Base-by-base conservation (phyloP, 2,888 invertebrate species). In the Drosophila flavopinicola region DNA sequence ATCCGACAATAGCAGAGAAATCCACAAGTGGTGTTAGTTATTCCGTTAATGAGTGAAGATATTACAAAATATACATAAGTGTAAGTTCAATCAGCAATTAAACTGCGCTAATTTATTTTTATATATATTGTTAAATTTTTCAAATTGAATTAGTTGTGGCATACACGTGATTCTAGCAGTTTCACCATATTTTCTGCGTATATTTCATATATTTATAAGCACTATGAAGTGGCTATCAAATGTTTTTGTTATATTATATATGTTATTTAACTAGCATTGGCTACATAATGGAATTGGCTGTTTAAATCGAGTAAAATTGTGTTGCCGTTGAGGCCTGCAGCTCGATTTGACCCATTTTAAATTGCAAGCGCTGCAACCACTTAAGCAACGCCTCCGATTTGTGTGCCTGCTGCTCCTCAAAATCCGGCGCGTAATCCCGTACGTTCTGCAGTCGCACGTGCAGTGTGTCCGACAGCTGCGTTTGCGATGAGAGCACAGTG, bases 341-440 rank as follows among this genome's bases (percentile, higher is more conserved):
- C 92, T 99, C 99, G 52, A 98, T 96, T 92, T 99, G 99, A 4
- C 98, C 98, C 95, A 99, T 98, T 93, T 99, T 99, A 90, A 99
- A 98, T 90, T 99, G 97, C 65, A 99, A 93, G 45, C 98, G 93
- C 91, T 98, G 97, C 54, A 99, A 92, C 95, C 98, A 98, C 76
- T 96, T 95, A 1, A 95, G 90, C 17, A 95, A 91, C 20, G 94
- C 92, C 1, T 93, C 92, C 63, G 90, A 90, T 13, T 88, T 87
- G 37, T 89, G 85, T 7, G 85, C 84, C 68, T 92, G 92, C 54
- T 90, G 88, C 54, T 91, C 89, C 48, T 89, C 89, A 30, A 91
- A 91, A 9, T 91, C 90, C n/a, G 92, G 92, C 23, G 95, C 94
- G 90, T 95, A 95, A 90, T 97, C 97, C 69, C 97, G 94, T 78